These are phyloP conservation scores for Galerucella calmariensis DNA, from an alignment of 2,888 invertebrate genomes.

Conservation along the genomic window DNA sequence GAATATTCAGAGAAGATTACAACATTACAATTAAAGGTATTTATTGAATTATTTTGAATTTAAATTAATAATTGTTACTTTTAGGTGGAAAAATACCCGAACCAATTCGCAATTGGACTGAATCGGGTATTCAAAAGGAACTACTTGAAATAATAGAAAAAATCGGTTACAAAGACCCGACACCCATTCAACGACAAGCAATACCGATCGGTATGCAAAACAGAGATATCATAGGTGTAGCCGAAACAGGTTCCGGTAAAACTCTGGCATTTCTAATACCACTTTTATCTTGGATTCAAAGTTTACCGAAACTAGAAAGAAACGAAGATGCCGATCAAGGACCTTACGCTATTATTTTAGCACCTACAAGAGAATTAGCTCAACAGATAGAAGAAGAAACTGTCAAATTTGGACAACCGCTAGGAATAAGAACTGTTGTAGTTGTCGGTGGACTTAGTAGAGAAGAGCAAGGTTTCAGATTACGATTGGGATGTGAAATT, in stretches of 20 bases:
- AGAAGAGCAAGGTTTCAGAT: conserved; percentile 95
- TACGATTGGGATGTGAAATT: conserved; percentile 98
- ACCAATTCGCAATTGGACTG: conserved; percentile 95
- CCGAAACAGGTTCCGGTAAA: conserved; percentile 97
- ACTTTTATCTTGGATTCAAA: conserved; percentile 96
- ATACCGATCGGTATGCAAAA: conserved; percentile 98
- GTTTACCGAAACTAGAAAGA: conserved; percentile 94
- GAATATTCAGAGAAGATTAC: conserved; percentile 99
- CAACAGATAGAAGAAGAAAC: conserved; percentile 99
- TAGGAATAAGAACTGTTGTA: conserved; percentile 92
- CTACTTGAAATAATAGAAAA: conserved; percentile 93
- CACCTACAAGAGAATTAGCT: conserved; percentile 98
- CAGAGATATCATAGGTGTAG: conserved; percentile 93
- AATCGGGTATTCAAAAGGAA: conserved; percentile 89
- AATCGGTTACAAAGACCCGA: conserved; percentile 97
- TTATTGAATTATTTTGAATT: not conserved
- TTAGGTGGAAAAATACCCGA: conserved; percentile 93
- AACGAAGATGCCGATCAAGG: conserved; percentile 93
- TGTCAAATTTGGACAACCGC: conserved; percentile 93
- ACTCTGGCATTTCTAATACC: conserved; percentile 98
- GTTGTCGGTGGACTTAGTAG: conserved; percentile 98
- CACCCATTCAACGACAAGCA: conserved; percentile 98
- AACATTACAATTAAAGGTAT: conserved; percentile 94
- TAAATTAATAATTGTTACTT: conserved; percentile 16
- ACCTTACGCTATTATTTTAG: conserved; percentile 98